Evolutionary conservation across 2,797 vertebrate species (phyloP), one percentile per base, ranked within the genome.

Genomic region (Anguilla anguilla): DNA sequence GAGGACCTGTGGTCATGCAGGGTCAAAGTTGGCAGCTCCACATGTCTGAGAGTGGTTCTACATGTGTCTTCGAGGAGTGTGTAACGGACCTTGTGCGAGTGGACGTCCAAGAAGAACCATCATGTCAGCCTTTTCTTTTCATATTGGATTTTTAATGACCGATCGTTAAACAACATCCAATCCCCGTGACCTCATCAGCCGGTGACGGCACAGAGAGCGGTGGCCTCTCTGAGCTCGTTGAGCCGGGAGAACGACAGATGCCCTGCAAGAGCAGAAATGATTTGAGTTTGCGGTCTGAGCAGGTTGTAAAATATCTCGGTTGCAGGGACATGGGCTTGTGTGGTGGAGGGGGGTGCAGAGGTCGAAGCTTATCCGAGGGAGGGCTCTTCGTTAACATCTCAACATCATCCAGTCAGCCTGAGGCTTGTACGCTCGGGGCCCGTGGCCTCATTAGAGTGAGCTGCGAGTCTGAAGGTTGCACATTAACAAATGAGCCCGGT

Each of bases 231-330:
- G 43, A 19, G 86, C 87, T 85, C 72, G 87, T 88, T 87, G 51
- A 53, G 11, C 83, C 87, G 74, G 87, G 35, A 64, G 35, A 28
- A 19, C 57, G 90, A 86, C 93, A 95, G 93, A 93, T 94, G 91
- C 92, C 89, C 57, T 55, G 67, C 25, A 79, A 87, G 67, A 19
- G 59, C 49, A 19, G 25, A 64, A 85, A 84, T 53, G 10, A 81
- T 86, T 74, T n/a, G 83, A 84, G 83, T 53, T 57, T 17, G 0
- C 57, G 83, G 83, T 25, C 17, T 89, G 53, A 61, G 28, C 49
- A 69, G 83, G 51, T 87, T 84, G 84, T 88, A 43, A 77, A 86
- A 69, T 79, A 53, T 90, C 86, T 69, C 46, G 85, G 59, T n/a
- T 72, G 88, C 35, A 13, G 15, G 28, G 17, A 84, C 15, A 10